phyloP scores from a whole-genome alignment of 2,797 vertebrate species.

The Chaenodraco wilsoni region DNA sequence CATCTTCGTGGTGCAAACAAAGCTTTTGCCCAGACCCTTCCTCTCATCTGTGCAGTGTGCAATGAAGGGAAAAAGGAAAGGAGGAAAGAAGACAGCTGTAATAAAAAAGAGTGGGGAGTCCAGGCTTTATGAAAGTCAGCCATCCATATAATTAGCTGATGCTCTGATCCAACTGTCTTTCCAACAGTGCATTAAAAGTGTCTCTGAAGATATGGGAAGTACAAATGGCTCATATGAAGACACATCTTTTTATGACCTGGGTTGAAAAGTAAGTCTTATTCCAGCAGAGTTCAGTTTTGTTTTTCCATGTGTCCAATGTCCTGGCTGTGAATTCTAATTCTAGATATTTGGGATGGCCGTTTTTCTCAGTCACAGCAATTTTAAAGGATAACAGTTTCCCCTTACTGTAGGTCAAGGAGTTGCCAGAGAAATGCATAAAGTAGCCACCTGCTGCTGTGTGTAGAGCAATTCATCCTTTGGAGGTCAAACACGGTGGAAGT shows the following conservation, averaged over 20 bases:
- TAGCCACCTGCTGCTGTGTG: neutral
- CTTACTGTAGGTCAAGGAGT: constrained; percentile 5
- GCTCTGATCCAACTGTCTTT: constrained; percentile 30
- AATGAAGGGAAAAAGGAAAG: constrained; percentile 4
- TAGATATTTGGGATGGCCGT: constrained; percentile 9
- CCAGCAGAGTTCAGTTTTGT: constrained; percentile 4
- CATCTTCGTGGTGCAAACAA: constrained; percentile 44
- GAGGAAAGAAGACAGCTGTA: constrained; percentile 11
- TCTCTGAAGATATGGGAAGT: constrained; percentile 14
- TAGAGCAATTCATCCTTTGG: neutral
- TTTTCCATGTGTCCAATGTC: constrained; percentile 28
- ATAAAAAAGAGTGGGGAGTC: constrained; percentile 16
- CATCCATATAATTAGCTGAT: constrained; percentile 65
- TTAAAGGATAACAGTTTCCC: neutral
- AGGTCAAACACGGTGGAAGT: neutral
- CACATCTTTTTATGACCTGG: constrained; percentile 10
- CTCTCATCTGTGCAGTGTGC: constrained; percentile 23
- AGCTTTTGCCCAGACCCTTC: constrained; percentile 26
- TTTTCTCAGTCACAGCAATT: constrained; percentile 17
- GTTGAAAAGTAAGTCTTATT: constrained; percentile 6
- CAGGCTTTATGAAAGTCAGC: constrained; percentile 46
- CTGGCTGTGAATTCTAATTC: neutral
- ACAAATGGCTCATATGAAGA: constrained; percentile 17
- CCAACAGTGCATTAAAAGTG: constrained; percentile 17
- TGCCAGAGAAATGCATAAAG: constrained; percentile 14